Percentiles rank a stretch among this genome's conserved stretches.
These are phyloP conservation scores for Oryzias dopingdopingensis DNA, from an alignment of 2,797 vertebrate species.

Conservation along the genomic window DNA sequence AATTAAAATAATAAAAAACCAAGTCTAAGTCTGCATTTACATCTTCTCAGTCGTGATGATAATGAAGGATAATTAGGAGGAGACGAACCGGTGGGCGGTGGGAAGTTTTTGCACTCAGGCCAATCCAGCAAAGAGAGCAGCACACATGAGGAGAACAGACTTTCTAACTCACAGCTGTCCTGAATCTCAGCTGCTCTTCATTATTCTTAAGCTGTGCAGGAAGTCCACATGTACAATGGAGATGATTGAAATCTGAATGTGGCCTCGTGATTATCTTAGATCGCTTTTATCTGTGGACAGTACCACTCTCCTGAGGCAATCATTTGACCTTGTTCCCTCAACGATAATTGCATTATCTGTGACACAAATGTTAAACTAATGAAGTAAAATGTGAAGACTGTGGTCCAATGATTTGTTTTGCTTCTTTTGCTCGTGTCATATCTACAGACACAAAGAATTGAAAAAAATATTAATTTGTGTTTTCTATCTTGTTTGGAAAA, in stretches of 20 bases:
- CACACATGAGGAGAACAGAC: conserved; percentile 40
- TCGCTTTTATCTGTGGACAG: background rate
- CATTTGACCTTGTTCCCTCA: background rate
- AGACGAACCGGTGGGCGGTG: conserved; percentile 53
- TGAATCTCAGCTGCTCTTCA: conserved; percentile 21
- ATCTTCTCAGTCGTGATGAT: conserved; percentile 66
- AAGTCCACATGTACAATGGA: background rate
- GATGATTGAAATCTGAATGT: conserved; percentile 6
- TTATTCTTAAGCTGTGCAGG: conserved; percentile 2
- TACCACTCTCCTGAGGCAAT: background rate
- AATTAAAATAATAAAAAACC: too few relatives aligned
- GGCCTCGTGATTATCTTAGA: conserved; percentile 19
- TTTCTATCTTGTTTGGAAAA: background rate
- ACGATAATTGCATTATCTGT: background rate
- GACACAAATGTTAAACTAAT: too few relatives aligned
- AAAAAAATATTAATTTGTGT: background rate
- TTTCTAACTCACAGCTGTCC: conserved; percentile 48
- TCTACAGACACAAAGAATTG: background rate
- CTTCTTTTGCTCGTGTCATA: background rate
- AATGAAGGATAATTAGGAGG: conserved; percentile 59
- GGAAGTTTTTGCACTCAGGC: conserved; percentile 50
- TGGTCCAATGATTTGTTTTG: too few relatives aligned
- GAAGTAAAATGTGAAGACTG: background rate
- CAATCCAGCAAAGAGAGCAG: conserved; percentile 55
- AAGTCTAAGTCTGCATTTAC: conserved; percentile 48